A percentile compares a stretch with the other conserved stretches of the same genome.
Evolutionary conservation across 2,113 vertebrate species (phyloP).

Genomic region (Ceyx melanurus): DNA sequence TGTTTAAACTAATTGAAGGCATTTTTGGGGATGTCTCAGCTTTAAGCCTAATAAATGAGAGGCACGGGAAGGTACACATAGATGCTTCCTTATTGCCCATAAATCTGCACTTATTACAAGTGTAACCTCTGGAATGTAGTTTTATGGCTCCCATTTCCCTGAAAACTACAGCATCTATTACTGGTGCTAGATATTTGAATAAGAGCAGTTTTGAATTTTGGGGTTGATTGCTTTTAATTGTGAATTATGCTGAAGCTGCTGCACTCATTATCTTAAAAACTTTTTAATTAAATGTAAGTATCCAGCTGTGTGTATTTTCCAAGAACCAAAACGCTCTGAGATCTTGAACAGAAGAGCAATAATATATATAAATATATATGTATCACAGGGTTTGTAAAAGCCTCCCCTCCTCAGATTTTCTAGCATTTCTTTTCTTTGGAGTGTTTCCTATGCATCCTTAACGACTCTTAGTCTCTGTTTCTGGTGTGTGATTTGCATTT

Average conservation of each 20-base stretch:
- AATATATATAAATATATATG: not conserved
- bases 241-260: conserved; percentile 27
- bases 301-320: conserved; percentile 40
- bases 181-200: not conserved
- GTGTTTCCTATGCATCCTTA: not conserved
- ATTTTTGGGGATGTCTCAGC: not conserved
- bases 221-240: conserved; percentile 48
- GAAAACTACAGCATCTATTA: not conserved
- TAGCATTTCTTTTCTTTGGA: not conserved
- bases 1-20: conserved; percentile 7
- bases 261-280: conserved; percentile 40
- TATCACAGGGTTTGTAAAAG: not conserved
- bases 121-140: not conserved
- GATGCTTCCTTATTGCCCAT: conserved; percentile 15
- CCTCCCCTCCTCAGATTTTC: not conserved
- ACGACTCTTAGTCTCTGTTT: not conserved
- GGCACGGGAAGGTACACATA: not conserved
- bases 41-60: not conserved
- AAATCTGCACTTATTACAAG: conserved; percentile 35
- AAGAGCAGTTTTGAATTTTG: not conserved
- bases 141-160: conserved; percentile 14
- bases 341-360: not conserved
- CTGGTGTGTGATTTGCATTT: not conserved
- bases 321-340: not conserved
- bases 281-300: conserved; percentile 55